Base-by-base conservation (phyloP, 1,140 invertebrate species). In the Drosophila takahashii region DNA sequence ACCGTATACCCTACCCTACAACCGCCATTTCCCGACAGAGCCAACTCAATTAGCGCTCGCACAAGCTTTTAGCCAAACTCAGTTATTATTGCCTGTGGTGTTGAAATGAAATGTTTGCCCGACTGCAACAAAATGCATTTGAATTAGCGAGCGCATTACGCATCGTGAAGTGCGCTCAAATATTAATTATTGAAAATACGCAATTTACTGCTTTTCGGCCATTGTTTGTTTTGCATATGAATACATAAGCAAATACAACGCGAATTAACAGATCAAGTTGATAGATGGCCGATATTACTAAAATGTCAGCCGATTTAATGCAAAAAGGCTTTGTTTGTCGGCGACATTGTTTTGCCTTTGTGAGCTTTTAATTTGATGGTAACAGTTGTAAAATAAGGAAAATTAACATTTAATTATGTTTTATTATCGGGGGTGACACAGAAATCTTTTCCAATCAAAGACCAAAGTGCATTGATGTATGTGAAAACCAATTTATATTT, bases 21-120 rank as follows among this genome's bases (percentile, higher is more conserved):
- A 18, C 22, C 56, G 29, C 15, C 52, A 75, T 47, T 52, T 39
- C 50, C 65, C 54, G 37, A 42, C 74, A 69, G 29, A 52, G 65
- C 59, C 81, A 86, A 86, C 79, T 87, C 83, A 87, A 86, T 86
- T 86, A 86, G 75, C 79, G 83, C 64, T 69, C 29, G 76, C 50
- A 59, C 83, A 79, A 72, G 83, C 83, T 86, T 87, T 87, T 86
- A 86, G 79, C 65, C 76, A 86, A 87, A 87, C 75, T 83, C 66
- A 73, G 84, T 86, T 86, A 86, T 79, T 72, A 77, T 79, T 79
- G 70, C 72, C 60, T 11, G 48, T 42, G 61, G 45, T 34, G 44
- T 64, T 47, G 41, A 37, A 66, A 42, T 51, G 45, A 67, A 78
- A 61, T 65, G 22, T 52, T 54, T 26, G 45, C 56, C 18, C 51